These are phyloP conservation scores for Rhagophthalmus giganteus DNA, from an alignment of 2,888 invertebrate species.

Conservation along the genomic window DNA sequence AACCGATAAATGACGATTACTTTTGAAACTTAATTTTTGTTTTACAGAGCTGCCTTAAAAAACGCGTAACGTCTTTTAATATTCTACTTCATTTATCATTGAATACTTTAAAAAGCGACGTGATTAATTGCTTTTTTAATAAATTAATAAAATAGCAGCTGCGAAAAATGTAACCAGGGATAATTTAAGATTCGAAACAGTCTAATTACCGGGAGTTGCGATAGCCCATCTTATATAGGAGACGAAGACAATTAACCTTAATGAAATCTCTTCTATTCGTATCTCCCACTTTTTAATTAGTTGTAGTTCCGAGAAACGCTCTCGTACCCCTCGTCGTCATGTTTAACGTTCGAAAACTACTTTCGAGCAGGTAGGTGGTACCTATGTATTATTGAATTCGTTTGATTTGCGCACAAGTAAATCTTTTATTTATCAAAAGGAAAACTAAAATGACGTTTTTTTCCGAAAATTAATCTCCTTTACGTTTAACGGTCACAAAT, in stretches of 20 bases:
- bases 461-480: background rate
- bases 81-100: constrained; percentile 2
- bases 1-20: constrained; percentile 5
- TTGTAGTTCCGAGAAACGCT: constrained; percentile 20
- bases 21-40: background rate
- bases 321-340: constrained; percentile 9
- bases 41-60: too few species aligned
- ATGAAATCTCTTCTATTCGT: constrained; percentile 44
- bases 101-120: constrained; percentile 5
- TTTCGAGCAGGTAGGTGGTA: too few species aligned
- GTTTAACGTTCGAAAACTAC: constrained; percentile 9
- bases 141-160: constrained; percentile 12
- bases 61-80: background rate
- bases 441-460: too few species aligned
- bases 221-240: constrained; percentile 16
- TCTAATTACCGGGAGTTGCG: constrained; percentile 18
- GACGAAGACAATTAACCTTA: constrained; percentile 39
- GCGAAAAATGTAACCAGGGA: constrained; percentile 17
- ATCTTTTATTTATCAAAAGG: too few species aligned
- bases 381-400: too few species aligned
- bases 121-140: constrained; percentile 16
- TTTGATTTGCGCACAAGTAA: too few species aligned
- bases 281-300: constrained; percentile 40
- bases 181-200: constrained; percentile 12
- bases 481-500: background rate